A percentile compares a stretch with the other conserved stretches of the same genome.
These are phyloP conservation scores for Lycaena phlaeas DNA, from an alignment of 2,888 invertebrate species.

Conservation along the genomic window DNA sequence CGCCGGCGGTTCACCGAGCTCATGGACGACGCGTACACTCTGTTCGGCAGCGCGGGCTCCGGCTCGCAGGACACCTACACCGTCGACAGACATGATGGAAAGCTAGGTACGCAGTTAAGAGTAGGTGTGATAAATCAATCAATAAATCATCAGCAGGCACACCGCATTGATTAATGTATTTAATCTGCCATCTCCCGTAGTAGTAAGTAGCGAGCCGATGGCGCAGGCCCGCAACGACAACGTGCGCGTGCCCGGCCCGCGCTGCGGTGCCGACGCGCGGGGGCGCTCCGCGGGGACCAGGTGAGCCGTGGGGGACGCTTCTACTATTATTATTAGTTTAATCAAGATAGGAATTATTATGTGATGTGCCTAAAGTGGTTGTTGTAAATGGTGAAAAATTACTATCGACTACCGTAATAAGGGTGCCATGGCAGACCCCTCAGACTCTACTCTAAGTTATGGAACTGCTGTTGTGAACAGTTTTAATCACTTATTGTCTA, in stretches of 20 bases:
- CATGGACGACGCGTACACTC: slow-evolving; percentile 84
- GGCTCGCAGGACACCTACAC: slow-evolving; percentile 54
- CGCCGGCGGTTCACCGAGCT: slow-evolving; percentile 82
- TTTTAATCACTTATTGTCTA: too few relatives aligned
- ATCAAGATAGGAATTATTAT: not conserved
- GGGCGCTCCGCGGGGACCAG: slow-evolving; percentile 48
- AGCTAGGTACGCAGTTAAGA: slow-evolving; percentile 26
- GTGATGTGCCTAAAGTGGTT: too few relatives aligned
- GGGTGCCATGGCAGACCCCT: too few relatives aligned
- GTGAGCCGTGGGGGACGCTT: slow-evolving; percentile 21
- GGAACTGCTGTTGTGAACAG: too few relatives aligned
- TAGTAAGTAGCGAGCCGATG: slow-evolving; percentile 24
- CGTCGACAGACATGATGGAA: slow-evolving; percentile 30
- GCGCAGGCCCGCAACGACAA: slow-evolving; percentile 60
- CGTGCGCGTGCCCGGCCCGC: slow-evolving; percentile 52
- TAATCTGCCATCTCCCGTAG: too few relatives aligned
- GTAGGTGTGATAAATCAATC: too few relatives aligned
- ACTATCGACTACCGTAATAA: too few relatives aligned
- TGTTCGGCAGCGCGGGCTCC: slow-evolving; percentile 78
- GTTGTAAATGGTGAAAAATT: too few relatives aligned
- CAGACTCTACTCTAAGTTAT: too few relatives aligned
- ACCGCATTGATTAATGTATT: too few relatives aligned
- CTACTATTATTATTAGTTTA: too few relatives aligned
- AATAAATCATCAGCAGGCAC: too few relatives aligned
- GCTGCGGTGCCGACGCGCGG: slow-evolving; percentile 42